Conservation (phyloP, 2,888 invertebrate genomes). For the Watsonalla cultraria region DNA sequence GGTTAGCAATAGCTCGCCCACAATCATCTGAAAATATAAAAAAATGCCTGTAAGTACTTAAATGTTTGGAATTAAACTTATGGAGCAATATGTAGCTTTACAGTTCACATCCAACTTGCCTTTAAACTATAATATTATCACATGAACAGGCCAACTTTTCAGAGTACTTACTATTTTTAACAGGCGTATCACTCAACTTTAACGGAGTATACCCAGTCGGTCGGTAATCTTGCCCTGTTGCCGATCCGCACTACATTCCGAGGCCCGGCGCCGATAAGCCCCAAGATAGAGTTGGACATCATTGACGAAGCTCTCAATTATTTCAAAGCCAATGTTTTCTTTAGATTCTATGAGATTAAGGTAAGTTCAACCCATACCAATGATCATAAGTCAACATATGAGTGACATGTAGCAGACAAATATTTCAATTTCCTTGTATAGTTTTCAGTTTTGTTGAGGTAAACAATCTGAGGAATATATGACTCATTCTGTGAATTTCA, state of each 20-base stretch:
- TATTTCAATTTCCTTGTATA: no score
- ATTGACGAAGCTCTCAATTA: conserved; percentile 98
- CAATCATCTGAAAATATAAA: background rate
- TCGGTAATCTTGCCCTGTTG: conserved; percentile 96
- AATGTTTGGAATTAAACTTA: no score
- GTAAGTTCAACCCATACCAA: conserved; percentile 61
- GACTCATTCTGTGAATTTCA: no score
- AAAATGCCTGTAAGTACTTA: conserved; percentile 39
- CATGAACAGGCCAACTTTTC: no score
- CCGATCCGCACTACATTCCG: conserved; percentile 94
- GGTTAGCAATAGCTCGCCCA: no score
- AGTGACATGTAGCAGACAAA: no score
- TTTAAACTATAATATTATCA: no score
- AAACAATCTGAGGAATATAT: no score
- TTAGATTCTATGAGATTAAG: conserved; percentile 99
- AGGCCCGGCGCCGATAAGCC: conserved; percentile 91
- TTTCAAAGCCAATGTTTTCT: conserved; percentile 99
- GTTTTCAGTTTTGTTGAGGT: no score
- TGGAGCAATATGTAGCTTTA: no score
- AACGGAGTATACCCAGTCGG: conserved; percentile 82
- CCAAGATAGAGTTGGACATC: conserved; percentile 88
- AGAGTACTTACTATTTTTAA: background rate
- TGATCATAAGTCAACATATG: no score
- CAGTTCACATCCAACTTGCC: no score
- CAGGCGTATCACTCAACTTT: conserved; percentile 98